Evolutionary conservation across 2,888 invertebrate species (phyloP).

Genomic region (Plebejus melissa): DNA sequence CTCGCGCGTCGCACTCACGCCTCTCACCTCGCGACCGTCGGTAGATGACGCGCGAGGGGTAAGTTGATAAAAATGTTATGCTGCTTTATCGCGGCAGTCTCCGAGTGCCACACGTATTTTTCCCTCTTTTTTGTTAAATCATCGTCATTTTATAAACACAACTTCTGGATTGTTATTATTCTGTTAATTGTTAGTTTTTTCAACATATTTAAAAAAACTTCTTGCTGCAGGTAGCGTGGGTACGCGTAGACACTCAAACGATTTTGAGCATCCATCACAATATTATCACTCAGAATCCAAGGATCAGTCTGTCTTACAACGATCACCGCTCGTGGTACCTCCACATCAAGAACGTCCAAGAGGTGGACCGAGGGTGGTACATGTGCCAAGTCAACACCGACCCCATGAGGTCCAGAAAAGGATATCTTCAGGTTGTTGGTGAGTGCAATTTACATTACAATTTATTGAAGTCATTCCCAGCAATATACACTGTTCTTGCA

Average conservation of each 20-base stretch:
- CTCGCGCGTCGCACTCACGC: no score
- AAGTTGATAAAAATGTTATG: no score
- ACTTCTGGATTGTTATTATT: not conserved
- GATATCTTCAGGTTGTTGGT: constrained; percentile 95
- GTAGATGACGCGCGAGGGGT: no score
- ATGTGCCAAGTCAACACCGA: constrained; percentile 97
- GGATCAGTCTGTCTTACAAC: constrained; percentile 91
- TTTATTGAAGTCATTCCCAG: no score
- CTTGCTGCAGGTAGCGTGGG: constrained; percentile 90
- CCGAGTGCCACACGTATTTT: no score
- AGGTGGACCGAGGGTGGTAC: constrained; percentile 93
- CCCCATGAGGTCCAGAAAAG: constrained; percentile 93
- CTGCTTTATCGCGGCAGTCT: no score
- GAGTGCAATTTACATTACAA: not conserved
- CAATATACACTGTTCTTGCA: no score
- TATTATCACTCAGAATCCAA: constrained; percentile 93
- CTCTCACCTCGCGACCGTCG: no score
- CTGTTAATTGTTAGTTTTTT: not conserved
- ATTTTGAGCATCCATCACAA: constrained; percentile 95
- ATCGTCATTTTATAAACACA: no score
- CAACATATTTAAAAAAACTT: not conserved
- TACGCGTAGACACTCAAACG: constrained; percentile 94
- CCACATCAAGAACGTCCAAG: constrained; percentile 92
- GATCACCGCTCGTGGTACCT: constrained; percentile 95
- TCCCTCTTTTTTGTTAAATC: no score